Percentiles rank a stretch among this genome's conserved stretches.
phyloP scores from a whole-genome alignment of 2,888 invertebrate species.

The Xestia ashworthii region DNA sequence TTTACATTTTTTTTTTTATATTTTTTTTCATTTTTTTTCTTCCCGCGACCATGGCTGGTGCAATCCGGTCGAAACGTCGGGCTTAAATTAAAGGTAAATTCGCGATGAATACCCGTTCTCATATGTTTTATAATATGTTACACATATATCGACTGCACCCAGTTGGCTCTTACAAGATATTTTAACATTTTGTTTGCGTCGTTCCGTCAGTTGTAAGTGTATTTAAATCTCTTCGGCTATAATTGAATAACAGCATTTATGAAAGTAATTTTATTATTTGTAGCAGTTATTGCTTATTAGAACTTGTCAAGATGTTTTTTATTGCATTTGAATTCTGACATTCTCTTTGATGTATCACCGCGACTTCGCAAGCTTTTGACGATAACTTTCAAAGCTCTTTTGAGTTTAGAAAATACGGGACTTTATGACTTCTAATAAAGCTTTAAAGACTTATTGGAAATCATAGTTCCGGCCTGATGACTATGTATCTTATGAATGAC shows the following conservation, averaged over 20 bases:
- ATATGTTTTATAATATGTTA: no score
- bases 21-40: no score
- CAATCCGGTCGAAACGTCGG: no score
- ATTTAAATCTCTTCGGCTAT: not conserved
- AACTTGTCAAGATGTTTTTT: not conserved
- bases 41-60: no score
- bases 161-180: not conserved
- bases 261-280: not conserved
- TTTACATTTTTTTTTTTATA: no score
- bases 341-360: not conserved
- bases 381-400: not conserved
- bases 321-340: not conserved
- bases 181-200: not conserved
- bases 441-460: slow-evolving; percentile 4
- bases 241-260: not conserved
- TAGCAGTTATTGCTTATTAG: slow-evolving; percentile 1
- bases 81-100: no score
- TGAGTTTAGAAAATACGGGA: not conserved
- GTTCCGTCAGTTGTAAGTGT: not conserved
- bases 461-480: not conserved
- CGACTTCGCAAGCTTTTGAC: not conserved
- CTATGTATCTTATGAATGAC: not conserved
- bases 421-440: not conserved
- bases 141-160: not conserved
- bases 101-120: no score